Evolutionary conservation across 2,797 vertebrate species (phyloP).

Genomic region (Echiichthys vipera): DNA sequence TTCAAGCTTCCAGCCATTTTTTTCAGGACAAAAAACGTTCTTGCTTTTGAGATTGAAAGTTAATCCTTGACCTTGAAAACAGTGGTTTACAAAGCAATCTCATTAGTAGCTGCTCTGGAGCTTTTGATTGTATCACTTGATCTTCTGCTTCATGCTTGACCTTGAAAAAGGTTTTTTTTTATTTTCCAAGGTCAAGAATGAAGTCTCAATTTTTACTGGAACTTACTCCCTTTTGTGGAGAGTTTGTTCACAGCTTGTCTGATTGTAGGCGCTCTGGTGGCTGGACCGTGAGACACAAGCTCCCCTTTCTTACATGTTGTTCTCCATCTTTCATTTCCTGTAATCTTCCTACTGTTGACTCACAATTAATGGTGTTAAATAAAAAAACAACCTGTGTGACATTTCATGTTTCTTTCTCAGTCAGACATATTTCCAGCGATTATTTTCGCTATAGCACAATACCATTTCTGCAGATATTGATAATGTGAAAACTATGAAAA

Average conservation of each 20-base stretch:
- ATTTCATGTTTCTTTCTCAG: too few relatives aligned
- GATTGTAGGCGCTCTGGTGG: background rate
- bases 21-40: background rate
- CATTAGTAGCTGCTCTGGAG: background rate
- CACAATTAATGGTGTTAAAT: too few relatives aligned
- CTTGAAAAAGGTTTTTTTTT: background rate
- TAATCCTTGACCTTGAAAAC: background rate
- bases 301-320: too few relatives aligned
- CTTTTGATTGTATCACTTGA: background rate
- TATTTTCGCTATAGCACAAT: background rate
- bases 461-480: too few relatives aligned
- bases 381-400: too few relatives aligned
- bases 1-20: background rate
- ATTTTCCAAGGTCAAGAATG: background rate
- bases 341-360: too few relatives aligned
- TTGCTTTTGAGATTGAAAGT: background rate
- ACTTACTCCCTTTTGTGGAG: background rate
- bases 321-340: too few relatives aligned
- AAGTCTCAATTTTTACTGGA: background rate
- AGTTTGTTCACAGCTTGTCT: background rate
- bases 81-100: background rate
- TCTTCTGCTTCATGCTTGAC: background rate
- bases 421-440: too few relatives aligned
- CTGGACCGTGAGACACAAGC: background rate
- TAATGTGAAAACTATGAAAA: background rate